Conservation (phyloP, 35 echinoderm and acorn worm genomes). For the Diadema setosum region DNA sequence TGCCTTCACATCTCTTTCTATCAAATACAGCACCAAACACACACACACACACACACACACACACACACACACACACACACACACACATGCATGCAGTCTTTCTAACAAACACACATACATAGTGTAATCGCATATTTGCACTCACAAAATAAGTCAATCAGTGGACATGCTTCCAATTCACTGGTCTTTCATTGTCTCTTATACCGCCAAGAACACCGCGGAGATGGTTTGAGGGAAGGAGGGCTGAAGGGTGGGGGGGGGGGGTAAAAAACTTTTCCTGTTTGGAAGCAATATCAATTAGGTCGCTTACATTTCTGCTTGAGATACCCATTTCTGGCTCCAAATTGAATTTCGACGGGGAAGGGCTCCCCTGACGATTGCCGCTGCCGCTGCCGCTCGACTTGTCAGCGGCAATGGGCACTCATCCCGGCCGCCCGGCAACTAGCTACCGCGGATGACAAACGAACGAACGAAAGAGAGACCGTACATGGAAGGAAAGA, state of each 20-base stretch:
- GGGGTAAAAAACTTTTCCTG: not conserved
- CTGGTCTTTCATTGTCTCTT: too few relatives aligned
- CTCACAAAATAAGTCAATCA: too few relatives aligned
- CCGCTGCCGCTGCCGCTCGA: not conserved
- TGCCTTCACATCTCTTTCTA: not conserved
- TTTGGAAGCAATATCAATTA: conserved; percentile 19
- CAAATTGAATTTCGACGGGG: conserved; percentile 14
- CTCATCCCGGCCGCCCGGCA: not conserved
- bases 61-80: not conserved
- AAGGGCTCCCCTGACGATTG: not conserved
- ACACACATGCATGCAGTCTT: not conserved
- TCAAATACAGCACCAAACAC: not conserved
- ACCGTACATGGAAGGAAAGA: too few relatives aligned
- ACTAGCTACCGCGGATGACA: too few relatives aligned
- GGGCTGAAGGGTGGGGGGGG: too few relatives aligned
- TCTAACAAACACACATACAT: not conserved
- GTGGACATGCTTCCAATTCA: too few relatives aligned
- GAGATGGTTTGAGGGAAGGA: too few relatives aligned
- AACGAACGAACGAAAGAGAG: too few relatives aligned
- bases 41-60: not conserved
- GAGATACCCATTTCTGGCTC: not conserved
- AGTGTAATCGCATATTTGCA: not conserved
- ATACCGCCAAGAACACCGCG: too few relatives aligned
- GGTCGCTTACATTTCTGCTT: conserved; percentile 17
- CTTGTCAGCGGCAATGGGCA: not conserved